A percentile compares a stretch with the other conserved stretches of the same genome.
Conservation (phyloP, 1,140 invertebrate genomes). For the Bombus consobrinus region DNA sequence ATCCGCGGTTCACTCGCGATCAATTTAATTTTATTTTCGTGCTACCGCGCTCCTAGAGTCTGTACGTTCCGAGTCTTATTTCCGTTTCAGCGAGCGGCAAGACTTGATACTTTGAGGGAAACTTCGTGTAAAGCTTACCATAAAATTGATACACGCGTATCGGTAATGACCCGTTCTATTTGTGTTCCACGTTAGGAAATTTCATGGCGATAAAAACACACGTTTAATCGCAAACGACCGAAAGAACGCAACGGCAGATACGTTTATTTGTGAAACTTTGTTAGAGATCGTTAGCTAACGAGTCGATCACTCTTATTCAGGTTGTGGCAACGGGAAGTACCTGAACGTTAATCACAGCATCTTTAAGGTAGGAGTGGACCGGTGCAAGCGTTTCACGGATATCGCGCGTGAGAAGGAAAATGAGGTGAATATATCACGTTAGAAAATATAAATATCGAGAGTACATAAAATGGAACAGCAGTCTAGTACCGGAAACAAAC, state of each 20-base stretch:
- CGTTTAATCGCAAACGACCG: too few relatives aligned
- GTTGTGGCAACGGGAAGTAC: constrained; percentile 97
- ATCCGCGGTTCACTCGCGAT: too few relatives aligned
- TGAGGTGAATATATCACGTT: constrained; percentile 85
- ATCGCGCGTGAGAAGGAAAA: constrained; percentile 90
- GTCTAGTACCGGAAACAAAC: background rate
- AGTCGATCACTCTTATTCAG: constrained; percentile 79
- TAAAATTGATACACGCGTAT: too few relatives aligned
- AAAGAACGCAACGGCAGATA: background rate
- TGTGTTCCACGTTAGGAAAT: too few relatives aligned
- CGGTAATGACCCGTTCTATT: too few relatives aligned
- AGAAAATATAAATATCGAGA: background rate
- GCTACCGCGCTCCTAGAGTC: too few relatives aligned
- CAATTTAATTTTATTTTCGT: too few relatives aligned
- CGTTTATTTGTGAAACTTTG: background rate
- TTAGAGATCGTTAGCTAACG: background rate
- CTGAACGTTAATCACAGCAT: constrained; percentile 93
- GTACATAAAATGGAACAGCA: background rate
- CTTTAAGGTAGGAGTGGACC: constrained; percentile 94
- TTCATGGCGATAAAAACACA: too few relatives aligned
- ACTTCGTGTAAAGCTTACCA: too few relatives aligned
- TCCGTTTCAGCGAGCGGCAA: too few relatives aligned
- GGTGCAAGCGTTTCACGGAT: constrained; percentile 90
- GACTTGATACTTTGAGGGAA: too few relatives aligned
- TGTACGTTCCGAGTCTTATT: too few relatives aligned